A percentile compares a stretch with the other conserved stretches of the same genome.
phyloP scores from a whole-genome alignment of 2,888 invertebrate species.

The Xestia c-nigrum region DNA sequence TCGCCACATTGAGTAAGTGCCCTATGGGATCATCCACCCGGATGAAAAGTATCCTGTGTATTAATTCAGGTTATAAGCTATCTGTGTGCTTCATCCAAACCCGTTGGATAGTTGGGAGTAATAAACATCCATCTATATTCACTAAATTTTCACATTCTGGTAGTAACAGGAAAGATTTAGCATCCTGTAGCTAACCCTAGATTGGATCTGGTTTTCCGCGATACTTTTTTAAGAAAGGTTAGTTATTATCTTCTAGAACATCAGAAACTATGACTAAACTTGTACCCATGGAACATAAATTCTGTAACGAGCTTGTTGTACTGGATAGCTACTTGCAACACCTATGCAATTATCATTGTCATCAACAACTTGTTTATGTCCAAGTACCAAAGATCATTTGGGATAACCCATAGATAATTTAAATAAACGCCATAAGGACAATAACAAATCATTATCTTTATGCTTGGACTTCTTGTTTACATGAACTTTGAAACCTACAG shows the following conservation, averaged over 20 bases:
- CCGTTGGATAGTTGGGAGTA: neutral
- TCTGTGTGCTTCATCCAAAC: neutral
- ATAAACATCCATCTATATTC: neutral
- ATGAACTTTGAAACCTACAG: neutral
- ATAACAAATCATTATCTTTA: neutral
- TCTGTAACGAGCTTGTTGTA: neutral
- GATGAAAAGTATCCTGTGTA: neutral
- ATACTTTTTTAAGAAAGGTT: no score
- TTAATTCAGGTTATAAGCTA: neutral
- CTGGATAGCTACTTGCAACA: slow-evolving; percentile 9
- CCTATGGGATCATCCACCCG: neutral
- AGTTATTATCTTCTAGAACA: neutral
- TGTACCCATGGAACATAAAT: no score
- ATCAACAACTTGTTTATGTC: slow-evolving; percentile 3
- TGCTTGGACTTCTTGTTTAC: neutral
- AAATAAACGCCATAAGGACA: neutral
- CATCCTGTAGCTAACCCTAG: neutral
- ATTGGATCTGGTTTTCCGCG: no score
- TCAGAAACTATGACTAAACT: neutral
- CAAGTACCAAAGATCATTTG: slow-evolving; percentile 1
- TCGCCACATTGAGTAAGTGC: neutral
- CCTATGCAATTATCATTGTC: slow-evolving; percentile 27
- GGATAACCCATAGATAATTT: neutral
- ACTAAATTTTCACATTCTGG: neutral
- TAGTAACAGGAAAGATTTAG: neutral